Evolutionary conservation across 2,888 invertebrate genomes (phyloP).

Genomic region (Nephrotoma appendiculata): DNA sequence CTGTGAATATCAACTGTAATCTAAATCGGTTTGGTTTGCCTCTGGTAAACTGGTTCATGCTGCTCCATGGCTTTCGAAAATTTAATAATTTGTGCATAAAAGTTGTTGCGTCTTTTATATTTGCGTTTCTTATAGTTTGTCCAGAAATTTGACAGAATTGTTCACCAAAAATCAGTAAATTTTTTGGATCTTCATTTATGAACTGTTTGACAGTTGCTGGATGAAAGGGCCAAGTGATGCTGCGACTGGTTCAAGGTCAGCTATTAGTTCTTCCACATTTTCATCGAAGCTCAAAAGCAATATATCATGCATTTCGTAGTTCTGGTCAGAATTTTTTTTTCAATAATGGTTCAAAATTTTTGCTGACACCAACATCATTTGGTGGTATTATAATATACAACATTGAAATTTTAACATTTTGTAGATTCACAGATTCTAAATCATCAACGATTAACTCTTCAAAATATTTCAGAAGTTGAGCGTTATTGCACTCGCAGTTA

Average conservation of each 20-base stretch:
- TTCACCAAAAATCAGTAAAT: no score
- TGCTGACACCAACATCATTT: background rate
- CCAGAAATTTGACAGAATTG: no score
- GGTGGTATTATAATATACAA: background rate
- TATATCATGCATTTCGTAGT: no score
- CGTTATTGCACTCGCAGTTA: no score
- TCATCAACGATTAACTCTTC: no score
- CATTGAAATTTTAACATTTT: background rate
- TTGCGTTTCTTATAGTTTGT: no score
- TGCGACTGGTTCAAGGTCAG: background rate
- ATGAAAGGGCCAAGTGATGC: background rate
- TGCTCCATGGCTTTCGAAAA: background rate
- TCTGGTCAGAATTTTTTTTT: background rate
- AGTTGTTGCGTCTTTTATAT: no score
- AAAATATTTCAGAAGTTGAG: no score
- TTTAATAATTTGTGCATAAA: no score
- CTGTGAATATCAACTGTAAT: background rate
- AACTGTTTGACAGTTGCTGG: background rate
- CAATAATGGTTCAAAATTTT: background rate
- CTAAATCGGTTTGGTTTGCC: background rate
- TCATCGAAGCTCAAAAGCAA: no score
- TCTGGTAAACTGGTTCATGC: background rate
- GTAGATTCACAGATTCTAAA: no score
- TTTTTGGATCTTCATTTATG: background rate
- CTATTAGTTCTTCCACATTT: no score